Evolutionary conservation across 2,888 invertebrate genomes (phyloP), one percentile per base, ranked within the genome.

Genomic region (Tortrix viridana): DNA sequence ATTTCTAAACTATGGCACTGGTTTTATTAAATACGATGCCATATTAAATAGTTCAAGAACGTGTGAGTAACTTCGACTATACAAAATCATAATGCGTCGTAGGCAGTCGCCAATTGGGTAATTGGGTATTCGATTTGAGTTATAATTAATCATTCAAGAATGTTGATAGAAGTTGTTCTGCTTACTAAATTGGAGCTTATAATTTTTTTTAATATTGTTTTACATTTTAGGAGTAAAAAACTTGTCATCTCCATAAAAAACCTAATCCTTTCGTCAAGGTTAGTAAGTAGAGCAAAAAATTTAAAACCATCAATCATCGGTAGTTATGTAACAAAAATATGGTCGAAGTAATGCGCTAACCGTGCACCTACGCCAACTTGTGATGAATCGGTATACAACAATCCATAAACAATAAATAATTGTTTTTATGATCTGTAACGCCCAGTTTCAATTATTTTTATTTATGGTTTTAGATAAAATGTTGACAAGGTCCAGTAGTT

Each of bases 281-380:
- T 52, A 19, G 22, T 32, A 63, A 48, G 20, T 58, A 26, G 58
- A 63, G 41, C 63, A 63, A 46, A 56, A 57, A 57, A 61, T 6
- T 37, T n/a, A 38, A 53, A 12, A n/a, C 52, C 47, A 58, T 63
- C 58, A 43, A 58, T 63, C 41, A 63, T 37, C 14, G 18, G 22
- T 16, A n/a, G 5, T 47, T 22, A 47, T 26, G 41, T 47, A 46
- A 50, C 43, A 19, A 50, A 41, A 18, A 38, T 52, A 26, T 43
- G 6, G 50, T 56, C 49, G 18, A 12, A 32, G 12, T 32, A 32
- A 32, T 32, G 32, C 32, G 3, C 32, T 49, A 43, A 44, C 22
- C 16, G 32, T 5, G 49, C 62, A 23, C 62, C 62, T 56, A 62
- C 62, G 46, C 50, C 50, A 18, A 1, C 14, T 6, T 46, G 12